Conservation (phyloP, 23 tunicate species). For the Oikopleura dioica region DNA sequence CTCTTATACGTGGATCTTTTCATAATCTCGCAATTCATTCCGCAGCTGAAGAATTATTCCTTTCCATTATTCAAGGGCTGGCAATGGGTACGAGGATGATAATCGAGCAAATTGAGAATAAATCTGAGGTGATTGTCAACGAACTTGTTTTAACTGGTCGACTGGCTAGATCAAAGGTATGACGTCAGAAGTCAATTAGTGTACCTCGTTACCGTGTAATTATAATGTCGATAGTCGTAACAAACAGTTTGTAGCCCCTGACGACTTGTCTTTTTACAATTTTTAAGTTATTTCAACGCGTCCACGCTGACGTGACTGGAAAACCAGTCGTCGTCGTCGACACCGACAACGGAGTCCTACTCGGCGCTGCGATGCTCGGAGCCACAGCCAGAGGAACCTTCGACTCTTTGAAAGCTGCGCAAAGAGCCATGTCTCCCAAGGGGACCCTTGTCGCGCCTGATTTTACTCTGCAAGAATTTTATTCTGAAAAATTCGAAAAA, state of each 20-base stretch:
- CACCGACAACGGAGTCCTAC: constrained; percentile 42
- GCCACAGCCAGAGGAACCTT: constrained; percentile 27
- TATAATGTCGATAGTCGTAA: no score
- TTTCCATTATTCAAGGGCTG: constrained; percentile 47
- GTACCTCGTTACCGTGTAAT: no score
- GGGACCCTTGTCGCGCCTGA: not conserved
- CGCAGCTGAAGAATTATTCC: constrained; percentile 22
- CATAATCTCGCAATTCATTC: constrained; percentile 43
- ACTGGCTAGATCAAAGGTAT: not conserved
- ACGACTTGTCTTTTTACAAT: no score
- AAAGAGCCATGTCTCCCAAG: not conserved
- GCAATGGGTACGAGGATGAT: constrained; percentile 22
- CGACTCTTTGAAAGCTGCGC: not conserved
- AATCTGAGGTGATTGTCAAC: not conserved
- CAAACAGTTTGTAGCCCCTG: no score
- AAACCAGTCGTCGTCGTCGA: constrained; percentile 27
- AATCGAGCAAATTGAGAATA: not conserved
- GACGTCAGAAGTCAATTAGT: no score
- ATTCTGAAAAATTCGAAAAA: not conserved
- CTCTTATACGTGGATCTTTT: constrained; percentile 33
- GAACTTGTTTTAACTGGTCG: constrained; percentile 18
- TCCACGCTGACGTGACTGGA: constrained; percentile 58
- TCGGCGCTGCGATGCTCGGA: constrained; percentile 52
- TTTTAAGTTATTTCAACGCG: constrained; percentile 30
- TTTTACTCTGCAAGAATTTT: not conserved